Base-by-base conservation (phyloP, 2,797 vertebrate species). In the Gallinago solitaria region DNA sequence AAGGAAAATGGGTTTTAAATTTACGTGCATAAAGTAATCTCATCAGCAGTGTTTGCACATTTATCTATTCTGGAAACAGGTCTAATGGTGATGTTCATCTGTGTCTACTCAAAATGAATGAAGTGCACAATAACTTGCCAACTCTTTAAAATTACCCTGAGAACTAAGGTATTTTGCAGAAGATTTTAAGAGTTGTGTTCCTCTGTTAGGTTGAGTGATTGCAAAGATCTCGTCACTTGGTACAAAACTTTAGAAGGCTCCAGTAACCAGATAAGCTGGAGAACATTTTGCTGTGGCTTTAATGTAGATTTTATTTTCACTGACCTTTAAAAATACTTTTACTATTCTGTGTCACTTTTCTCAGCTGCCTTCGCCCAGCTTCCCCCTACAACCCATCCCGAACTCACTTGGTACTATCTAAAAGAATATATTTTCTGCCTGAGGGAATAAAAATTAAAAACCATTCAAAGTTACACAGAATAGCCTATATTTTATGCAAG, bases 1-100 rank as follows among this genome's bases (percentile, higher is more conserved):
- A 77, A 89, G 24, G 61, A 79, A 93, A 93, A 93, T 48, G 39
- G 41, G 41, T 82, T 88, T 93, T 56, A 83, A 84, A 69, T 73
- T 48, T 89, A 21, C 1, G 0, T 64, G 14, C 14, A 30, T 61
- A 28, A 75, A 90, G 30, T 41, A 64, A 65, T 92, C 23, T 74
- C 45, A 60, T 19, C 13, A 64, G 19, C 19, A 70, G 13, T 21
- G 20, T 81, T 89, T 75, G 9, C 33, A 59, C 33, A 30, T 86
- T 75, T 8, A 23, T 57, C 74, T 75, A 12, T 53, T 75, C 33
- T 32, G n/a, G 63, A 83, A 93, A 71, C 6, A 41, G 45, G 16
- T 75, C 17, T 68, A 93, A 64, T 45, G n/a, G 17, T 75, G 35
- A 27, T 45, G 12, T 71, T 88, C 2, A 25, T 63, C 91, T 86